A percentile compares a stretch with the other conserved stretches of the same genome.
Evolutionary conservation across 2,113 vertebrate genomes (phyloP).

Genomic region (Oncorhynchus keta): DNA sequence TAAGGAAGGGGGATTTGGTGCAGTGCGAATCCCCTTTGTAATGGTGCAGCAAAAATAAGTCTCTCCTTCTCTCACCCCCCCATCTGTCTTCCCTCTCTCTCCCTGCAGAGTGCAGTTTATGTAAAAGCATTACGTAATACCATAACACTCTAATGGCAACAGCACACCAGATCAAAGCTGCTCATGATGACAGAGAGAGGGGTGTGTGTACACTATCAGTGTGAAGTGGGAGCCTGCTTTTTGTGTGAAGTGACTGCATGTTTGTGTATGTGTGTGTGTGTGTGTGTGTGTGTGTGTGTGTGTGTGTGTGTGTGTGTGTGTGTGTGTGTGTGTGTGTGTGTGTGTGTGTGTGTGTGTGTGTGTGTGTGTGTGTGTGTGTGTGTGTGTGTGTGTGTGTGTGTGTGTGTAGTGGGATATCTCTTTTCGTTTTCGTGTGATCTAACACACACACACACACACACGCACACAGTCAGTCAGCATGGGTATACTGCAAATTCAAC

Average conservation of each 20-base stretch:
- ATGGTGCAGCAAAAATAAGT: constrained; percentile 56
- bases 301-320: constrained; percentile 19
- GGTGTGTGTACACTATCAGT: constrained; percentile 8
- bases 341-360: constrained; percentile 31
- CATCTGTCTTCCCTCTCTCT: constrained; percentile 20
- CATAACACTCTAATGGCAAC: constrained; percentile 57
- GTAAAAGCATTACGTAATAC: constrained; percentile 75
- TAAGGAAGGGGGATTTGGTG: constrained; percentile 66
- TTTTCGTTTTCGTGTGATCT: too few relatives aligned
- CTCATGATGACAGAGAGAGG: constrained; percentile 46
- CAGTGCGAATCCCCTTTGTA: constrained; percentile 71
- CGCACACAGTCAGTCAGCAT: neutral
- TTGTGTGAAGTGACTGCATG: neutral
- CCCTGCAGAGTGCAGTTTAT: constrained; percentile 62
- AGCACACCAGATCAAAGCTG: constrained; percentile 54
- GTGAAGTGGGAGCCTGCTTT: neutral
- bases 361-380: constrained; percentile 20
- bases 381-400: constrained; percentile 26
- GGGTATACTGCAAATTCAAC: constrained; percentile 1
- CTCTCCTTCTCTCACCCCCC: constrained; percentile 9
- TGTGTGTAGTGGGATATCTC: neutral
- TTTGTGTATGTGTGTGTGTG: neutral
- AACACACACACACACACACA: too few relatives aligned
- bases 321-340: constrained; percentile 18
- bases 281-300: neutral